Evolutionary conservation across 2,113 vertebrate genomes (phyloP).

Genomic region (Colossoma macropomum): DNA sequence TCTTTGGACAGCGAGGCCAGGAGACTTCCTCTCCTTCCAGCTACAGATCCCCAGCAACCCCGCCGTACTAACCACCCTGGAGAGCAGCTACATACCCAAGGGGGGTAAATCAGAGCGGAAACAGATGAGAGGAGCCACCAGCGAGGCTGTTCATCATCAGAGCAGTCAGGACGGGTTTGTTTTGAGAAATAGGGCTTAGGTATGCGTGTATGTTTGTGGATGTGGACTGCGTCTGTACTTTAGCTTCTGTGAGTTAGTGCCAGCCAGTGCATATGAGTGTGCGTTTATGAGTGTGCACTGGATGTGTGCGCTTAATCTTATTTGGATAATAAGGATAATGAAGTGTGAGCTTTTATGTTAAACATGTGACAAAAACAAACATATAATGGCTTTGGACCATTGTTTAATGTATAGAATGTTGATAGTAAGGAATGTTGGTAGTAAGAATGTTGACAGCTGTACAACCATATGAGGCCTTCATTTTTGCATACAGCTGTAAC

Average conservation of each 20-base stretch:
- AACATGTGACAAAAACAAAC: neutral
- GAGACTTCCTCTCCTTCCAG: conserved; percentile 58
- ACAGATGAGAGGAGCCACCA: conserved; percentile 63
- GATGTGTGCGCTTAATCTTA: neutral
- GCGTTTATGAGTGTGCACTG: neutral
- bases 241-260: conserved; percentile 4
- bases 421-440: no score
- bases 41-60: conserved; percentile 5
- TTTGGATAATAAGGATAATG: neutral
- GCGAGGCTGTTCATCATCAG: conserved; percentile 32
- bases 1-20: conserved; percentile 60
- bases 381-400: no score
- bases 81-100: conserved; percentile 64
- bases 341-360: neutral
- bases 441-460: no score
- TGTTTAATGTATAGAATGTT: no score
- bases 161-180: conserved; percentile 21
- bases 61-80: conserved; percentile 14
- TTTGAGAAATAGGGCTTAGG: conserved; percentile 12
- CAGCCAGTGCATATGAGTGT: neutral
- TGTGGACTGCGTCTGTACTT: neutral
- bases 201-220: conserved; percentile 2
- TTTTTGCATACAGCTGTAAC: no score
- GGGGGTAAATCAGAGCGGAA: conserved; percentile 63
- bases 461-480: no score